These are phyloP conservation scores for Eutolmus rufibarbis DNA, from an alignment of 2,888 invertebrate genomes.

Conservation along the genomic window DNA sequence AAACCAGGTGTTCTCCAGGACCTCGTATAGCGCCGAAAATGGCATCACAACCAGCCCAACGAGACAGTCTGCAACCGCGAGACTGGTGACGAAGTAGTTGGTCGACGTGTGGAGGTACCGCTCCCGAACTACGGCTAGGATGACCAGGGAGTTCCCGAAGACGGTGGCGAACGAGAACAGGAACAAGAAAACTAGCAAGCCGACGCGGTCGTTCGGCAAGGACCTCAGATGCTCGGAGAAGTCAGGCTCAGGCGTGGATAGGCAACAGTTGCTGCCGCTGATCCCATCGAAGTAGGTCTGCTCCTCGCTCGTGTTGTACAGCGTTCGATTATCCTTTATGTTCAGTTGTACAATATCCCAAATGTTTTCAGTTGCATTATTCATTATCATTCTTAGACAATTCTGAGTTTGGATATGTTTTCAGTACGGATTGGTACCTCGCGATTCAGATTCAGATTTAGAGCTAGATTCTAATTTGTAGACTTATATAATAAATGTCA, in stretches of 20 bases:
- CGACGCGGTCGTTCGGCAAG: conserved; percentile 74
- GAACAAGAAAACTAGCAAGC: conserved; percentile 81
- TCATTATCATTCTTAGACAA: conserved; percentile 53
- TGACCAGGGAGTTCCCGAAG: conserved; percentile 93
- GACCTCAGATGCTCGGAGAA: conserved; percentile 61
- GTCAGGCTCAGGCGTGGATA: conserved; percentile 56
- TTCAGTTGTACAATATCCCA: conserved; percentile 51
- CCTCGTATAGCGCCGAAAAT: conserved; percentile 90
- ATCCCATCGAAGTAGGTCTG: conserved; percentile 58
- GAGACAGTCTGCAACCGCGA: conserved; percentile 95
- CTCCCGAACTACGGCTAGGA: conserved; percentile 90
- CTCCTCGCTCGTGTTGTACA: conserved; percentile 60
- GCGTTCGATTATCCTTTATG: conserved; percentile 50
- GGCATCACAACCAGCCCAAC: conserved; percentile 99
- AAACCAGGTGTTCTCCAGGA: conserved; percentile 89
- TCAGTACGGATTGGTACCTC: conserved; percentile 16
- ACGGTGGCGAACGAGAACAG: conserved; percentile 92
- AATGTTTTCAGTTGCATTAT: conserved; percentile 55
- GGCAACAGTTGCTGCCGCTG: conserved; percentile 43
- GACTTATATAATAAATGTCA: conserved; percentile 27
- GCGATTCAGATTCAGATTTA: neutral
- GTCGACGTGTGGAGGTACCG: conserved; percentile 95
- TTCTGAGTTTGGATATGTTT: conserved; percentile 27
- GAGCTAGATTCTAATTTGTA: neutral
- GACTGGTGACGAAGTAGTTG: conserved; percentile 95